Percentiles rank a stretch among this genome's conserved stretches.
Evolutionary conservation across 2,113 vertebrate genomes (phyloP).

Genomic region (Cavia aperea): DNA sequence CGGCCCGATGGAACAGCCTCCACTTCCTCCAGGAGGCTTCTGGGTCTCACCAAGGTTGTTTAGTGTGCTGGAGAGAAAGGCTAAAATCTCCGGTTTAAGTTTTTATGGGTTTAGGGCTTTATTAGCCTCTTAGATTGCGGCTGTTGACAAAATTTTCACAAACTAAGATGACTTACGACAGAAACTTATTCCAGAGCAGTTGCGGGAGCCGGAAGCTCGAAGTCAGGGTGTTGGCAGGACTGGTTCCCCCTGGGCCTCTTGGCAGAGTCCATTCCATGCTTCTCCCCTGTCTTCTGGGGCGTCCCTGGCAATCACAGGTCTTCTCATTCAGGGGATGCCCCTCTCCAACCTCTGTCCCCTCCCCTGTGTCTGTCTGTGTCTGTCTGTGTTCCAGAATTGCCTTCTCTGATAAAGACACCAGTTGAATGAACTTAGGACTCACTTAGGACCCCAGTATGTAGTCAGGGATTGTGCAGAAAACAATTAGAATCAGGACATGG

Average conservation of each 20-base stretch:
- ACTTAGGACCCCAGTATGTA: too few species aligned
- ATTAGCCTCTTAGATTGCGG: not conserved
- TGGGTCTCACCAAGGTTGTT: not conserved
- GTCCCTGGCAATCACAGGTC: not conserved
- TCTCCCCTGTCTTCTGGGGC: not conserved
- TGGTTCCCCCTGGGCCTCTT: not conserved
- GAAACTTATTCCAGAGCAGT: not conserved
- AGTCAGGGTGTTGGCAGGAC: not conserved
- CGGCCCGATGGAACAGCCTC: not conserved
- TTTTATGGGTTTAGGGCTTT: not conserved
- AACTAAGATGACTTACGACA: not conserved
- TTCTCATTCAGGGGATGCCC: not conserved
- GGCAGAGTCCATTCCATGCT: not conserved
- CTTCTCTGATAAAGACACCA: not conserved
- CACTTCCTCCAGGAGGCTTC: not conserved
- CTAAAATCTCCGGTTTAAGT: not conserved
- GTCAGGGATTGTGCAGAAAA: too few species aligned
- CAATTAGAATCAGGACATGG: too few species aligned
- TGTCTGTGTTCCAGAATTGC: not conserved
- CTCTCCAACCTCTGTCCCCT: not conserved
- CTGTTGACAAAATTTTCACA: not conserved
- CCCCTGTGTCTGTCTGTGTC: accelerated
- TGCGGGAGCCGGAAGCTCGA: not conserved
- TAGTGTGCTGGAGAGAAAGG: not conserved
- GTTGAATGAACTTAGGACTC: not conserved